phyloP scores from a whole-genome alignment of 2,888 invertebrate species.

The Clivina fossor region DNA sequence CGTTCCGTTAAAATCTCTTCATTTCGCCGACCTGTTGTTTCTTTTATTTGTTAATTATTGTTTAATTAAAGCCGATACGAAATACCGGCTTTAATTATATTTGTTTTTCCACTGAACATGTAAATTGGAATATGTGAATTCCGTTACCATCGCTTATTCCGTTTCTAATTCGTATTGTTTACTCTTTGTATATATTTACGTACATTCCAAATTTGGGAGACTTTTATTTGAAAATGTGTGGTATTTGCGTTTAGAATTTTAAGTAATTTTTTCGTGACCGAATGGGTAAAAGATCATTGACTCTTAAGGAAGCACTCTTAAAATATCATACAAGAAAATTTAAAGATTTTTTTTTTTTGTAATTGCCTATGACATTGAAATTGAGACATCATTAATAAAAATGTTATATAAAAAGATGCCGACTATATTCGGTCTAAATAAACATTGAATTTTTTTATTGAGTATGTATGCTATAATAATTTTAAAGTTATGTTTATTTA shows the following conservation, averaged over 20 bases:
- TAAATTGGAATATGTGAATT: slow-evolving; percentile 9
- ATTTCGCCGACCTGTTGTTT: neutral
- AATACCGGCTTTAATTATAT: slow-evolving; percentile 10
- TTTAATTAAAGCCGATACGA: slow-evolving; percentile 9
- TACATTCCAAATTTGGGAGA: slow-evolving; percentile 19
- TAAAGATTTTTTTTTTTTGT: no score
- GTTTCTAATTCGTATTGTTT: slow-evolving; percentile 10
- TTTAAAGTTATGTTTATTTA: no score
- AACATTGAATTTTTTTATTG: no score
- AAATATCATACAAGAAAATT: no score
- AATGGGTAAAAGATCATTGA: slow-evolving; percentile 12
- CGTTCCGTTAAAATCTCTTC: slow-evolving; percentile 18
- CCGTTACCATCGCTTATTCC: neutral
- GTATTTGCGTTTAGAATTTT: slow-evolving; percentile 28
- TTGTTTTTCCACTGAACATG: neutral
- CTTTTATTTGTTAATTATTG: slow-evolving; percentile 4
- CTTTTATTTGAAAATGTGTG: slow-evolving; percentile 16
- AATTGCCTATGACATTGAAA: no score
- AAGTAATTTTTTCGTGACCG: slow-evolving; percentile 19
- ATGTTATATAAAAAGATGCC: no score
- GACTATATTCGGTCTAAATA: no score
- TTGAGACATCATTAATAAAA: no score
- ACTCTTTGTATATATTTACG: slow-evolving; percentile 10
- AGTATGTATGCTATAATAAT: no score
- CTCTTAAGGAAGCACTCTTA: no score